Evolutionary conservation across 1,140 invertebrate genomes (phyloP), one percentile per base, ranked within the genome.

Genomic region (Calycopis cecrops): DNA sequence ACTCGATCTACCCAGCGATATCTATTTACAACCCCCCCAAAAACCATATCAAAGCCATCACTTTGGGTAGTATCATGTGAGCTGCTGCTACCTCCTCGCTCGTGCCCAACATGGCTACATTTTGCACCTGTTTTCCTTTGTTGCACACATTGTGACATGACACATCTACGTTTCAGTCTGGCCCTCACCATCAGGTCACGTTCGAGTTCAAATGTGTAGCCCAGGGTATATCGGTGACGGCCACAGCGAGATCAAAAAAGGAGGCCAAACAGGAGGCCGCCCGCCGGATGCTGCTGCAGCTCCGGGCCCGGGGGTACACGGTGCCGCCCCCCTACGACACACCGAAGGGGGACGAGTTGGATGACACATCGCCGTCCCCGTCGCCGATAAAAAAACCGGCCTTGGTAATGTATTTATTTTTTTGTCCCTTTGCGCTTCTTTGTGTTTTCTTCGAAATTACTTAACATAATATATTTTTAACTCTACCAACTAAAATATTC

Each of bases 191-290:
- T 55, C 66, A 64, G 44, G 65, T 71, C 0, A 69, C 57, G 35
- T 81, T 88, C 55, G 80, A 86, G 57, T 84, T 79, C 63, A 65
- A 73, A 4, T 85, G 80, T 40, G 35, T 54, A 8, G 78, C 67
- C 6, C 61, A 59, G 14, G 76, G 79, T 1, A 57, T 66, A 9
- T 52, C 51, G 4, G 78, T 74, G 10, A 69, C 62, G 0, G 80
- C 70, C 1, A n/a, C 55, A n/a, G 82, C 73, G 8, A 68, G 71
- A 38, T 79, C 76, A n/a, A 85, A 85, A 52, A 82, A 81, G 55
- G 78, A 81, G 51, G 81, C 79, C 14, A 85, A 85, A 50, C 81
- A 85, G 54, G 79, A 85, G 55, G 78, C 67, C 8, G 81, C 81
- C 7, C 59, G 67, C 1, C 33, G 63, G 11, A 73, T 78, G 74